Base-by-base conservation (phyloP, 2,888 invertebrate genomes). In the Callosobruchus maculatus region DNA sequence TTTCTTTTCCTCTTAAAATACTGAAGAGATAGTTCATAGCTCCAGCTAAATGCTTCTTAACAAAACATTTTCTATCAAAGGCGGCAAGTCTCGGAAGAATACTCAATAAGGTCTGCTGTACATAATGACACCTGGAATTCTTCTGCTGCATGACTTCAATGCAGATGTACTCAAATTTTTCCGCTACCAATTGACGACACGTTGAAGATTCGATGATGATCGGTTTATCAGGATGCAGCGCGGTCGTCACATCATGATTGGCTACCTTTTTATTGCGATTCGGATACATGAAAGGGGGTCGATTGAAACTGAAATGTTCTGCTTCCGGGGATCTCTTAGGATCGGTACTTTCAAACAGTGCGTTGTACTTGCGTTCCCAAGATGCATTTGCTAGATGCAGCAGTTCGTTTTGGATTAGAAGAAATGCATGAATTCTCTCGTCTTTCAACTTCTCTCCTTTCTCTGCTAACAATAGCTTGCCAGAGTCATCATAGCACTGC, bases 391-490 rank as follows among this genome's bases (percentile, higher is more conserved):
- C 94, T 84, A 96, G 96, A 74, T 98, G 90, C 20, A 99, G 89
- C 1, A 99, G 88, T 87, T 99, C 99, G 88, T 99, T 98, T 30
- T 98, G 89, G 21, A 98, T 95, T 67, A 99, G 90, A 20, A 99
- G 88, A 0, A 97, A 96, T 31, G 98, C 98, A 85, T 99, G 98
- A 21, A 96, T 92, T 84, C 95, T 92, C 85, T 98, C 98, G 82
- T 99, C 98, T 78, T 92, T 91, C 2, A 93, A 93, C 73, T 93
- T 92, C 76, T 94, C 94, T 84, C 94, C 93, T 73, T 84, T 82
- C 83, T 96, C 94, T 85, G 85, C 83, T 81, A 95, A 95, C 85
- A 96, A 94, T 22, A 95, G 93, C 73, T 90, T 90, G 82, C 93
- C 92, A 0, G 96, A 95, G 86, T 98, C 97, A 78, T 97, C 95